Conservation (phyloP, 2,797 vertebrate genomes). For the Rhabdophis nuchalis region DNA sequence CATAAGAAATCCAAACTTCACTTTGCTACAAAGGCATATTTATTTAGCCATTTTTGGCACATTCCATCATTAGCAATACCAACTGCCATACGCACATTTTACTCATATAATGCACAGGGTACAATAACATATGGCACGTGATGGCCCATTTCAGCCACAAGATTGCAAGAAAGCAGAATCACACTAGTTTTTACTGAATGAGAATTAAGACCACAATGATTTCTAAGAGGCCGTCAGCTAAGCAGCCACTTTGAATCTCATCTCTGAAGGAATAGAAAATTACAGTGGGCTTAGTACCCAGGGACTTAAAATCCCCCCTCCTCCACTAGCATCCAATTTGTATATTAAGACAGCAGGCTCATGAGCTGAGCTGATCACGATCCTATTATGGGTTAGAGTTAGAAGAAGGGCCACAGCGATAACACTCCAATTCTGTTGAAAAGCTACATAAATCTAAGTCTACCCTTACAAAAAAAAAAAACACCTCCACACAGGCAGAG, state of each 20-base stretch:
- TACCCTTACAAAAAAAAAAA: neutral
- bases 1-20: neutral
- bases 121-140: neutral
- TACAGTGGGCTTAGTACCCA: neutral
- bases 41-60: neutral
- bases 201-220: neutral
- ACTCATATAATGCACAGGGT: too few relatives aligned
- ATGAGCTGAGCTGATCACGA: neutral
- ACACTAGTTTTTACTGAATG: neutral
- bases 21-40: neutral
- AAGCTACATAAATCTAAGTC: neutral
- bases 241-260: neutral
- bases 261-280: neutral
- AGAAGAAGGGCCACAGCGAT: neutral
- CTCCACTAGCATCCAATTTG: neutral
- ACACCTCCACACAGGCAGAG: neutral
- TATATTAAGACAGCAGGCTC: neutral
- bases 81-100: neutral
- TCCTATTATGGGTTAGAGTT: neutral
- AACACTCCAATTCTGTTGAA: neutral
- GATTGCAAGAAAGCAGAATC: neutral
- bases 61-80: neutral
- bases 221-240: neutral
- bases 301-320: neutral
- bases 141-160: neutral